phyloP scores from a whole-genome alignment of 2,797 vertebrate genomes.

The Sebastes kiyomatsui region DNA sequence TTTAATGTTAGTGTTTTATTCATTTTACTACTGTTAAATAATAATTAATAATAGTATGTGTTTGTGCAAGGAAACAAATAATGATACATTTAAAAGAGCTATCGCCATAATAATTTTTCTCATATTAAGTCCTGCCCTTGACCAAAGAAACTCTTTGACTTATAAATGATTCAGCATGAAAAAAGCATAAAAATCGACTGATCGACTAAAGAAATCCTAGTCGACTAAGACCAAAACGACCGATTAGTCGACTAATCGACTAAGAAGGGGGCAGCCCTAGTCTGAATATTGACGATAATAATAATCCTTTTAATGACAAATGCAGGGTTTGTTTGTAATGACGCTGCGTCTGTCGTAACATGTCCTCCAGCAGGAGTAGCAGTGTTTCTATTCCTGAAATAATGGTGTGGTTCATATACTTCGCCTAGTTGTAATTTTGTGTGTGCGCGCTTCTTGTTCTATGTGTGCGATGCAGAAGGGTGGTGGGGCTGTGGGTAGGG shows the following conservation, averaged over 20 bases:
- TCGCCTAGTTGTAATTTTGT: no score
- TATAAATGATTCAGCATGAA: no score
- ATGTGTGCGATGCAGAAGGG: not conserved
- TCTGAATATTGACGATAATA: no score
- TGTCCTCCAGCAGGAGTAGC: not conserved
- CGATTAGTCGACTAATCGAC: no score
- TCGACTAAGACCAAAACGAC: no score
- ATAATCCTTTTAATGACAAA: not conserved
- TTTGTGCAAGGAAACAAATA: not conserved
- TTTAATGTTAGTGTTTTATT: not conserved
- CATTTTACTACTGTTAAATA: not conserved
- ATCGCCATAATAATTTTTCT: not conserved
- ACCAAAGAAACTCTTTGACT: no score
- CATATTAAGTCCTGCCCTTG: not conserved
- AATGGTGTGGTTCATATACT: not conserved
- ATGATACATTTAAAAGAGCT: not conserved
- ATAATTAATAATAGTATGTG: not conserved
- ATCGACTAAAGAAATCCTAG: no score
- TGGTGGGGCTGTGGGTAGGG: no score
- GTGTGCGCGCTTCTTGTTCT: not conserved
- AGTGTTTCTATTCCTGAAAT: not conserved
- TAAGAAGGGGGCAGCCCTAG: no score
- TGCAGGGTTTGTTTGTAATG: not conserved
- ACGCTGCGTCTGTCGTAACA: not conserved
- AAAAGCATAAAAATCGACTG: no score